Conservation (phyloP, 2,113 vertebrate genomes). For the Capricornis sumatraensis region DNA sequence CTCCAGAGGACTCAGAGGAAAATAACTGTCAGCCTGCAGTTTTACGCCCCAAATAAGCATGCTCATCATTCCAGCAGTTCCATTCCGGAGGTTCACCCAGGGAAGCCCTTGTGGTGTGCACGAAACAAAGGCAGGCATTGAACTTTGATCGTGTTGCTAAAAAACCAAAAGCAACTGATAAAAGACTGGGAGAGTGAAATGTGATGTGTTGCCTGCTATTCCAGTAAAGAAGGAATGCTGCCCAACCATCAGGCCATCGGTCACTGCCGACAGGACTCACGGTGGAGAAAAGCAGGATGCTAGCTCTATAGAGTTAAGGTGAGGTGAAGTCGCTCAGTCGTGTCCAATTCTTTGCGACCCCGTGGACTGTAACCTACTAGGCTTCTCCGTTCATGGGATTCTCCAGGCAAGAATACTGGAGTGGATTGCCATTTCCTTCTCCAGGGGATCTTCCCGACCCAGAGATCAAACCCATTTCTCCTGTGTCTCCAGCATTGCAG, state of each 20-base stretch:
- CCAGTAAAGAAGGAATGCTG: background rate
- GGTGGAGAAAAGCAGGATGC: background rate
- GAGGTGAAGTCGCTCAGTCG: too few species aligned
- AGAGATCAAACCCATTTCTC: background rate
- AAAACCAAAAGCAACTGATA: background rate
- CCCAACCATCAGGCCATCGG: background rate
- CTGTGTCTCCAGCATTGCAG: background rate
- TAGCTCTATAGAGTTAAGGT: background rate
- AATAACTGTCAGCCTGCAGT: background rate
- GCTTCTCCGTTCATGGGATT: too few species aligned
- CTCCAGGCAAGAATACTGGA: background rate
- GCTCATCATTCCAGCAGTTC: background rate
- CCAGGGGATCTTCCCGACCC: background rate
- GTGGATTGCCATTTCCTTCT: background rate
- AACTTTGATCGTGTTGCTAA: background rate
- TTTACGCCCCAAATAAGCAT: background rate
- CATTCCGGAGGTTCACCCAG: too few species aligned
- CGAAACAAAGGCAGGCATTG: fast-evolving
- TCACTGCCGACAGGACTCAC: background rate
- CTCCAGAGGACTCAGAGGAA: background rate
- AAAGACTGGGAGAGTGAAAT: background rate
- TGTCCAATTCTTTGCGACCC: background rate
- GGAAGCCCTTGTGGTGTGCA: background rate
- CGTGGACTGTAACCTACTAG: background rate
- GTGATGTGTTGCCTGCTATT: background rate